phyloP scores from a whole-genome alignment of 2,888 invertebrate species.

The Limnephilus rhombicus region DNA sequence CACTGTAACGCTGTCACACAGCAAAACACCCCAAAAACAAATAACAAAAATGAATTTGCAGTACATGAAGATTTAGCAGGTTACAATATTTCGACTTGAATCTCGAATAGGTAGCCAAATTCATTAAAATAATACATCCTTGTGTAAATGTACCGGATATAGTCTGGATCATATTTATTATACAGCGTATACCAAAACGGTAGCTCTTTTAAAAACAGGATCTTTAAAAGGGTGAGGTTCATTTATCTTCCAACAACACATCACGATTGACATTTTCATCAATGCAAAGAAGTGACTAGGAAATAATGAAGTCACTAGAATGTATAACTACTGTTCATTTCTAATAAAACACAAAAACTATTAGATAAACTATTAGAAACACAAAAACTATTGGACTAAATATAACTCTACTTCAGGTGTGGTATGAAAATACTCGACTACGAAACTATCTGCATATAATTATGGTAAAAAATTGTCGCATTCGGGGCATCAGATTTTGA shows the following conservation, averaged over 20 bases:
- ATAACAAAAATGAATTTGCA: too few relatives aligned
- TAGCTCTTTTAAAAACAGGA: background rate
- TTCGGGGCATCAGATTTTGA: background rate
- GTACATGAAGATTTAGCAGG: background rate
- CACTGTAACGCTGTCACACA: too few relatives aligned
- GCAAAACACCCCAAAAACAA: too few relatives aligned
- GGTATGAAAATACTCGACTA: background rate
- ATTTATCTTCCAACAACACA: background rate
- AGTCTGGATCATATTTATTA: too few relatives aligned
- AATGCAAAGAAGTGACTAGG: background rate
- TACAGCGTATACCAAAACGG: background rate
- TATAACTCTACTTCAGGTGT: too few relatives aligned
- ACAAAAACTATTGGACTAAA: too few relatives aligned
- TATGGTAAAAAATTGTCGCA: background rate
- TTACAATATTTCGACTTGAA: background rate
- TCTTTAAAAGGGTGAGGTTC: background rate
- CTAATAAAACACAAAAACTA: too few relatives aligned
- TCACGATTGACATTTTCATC: background rate
- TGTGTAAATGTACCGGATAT: background rate
- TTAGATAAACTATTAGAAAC: too few relatives aligned
- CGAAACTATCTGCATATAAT: background rate
- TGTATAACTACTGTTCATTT: background rate
- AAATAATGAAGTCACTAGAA: background rate
- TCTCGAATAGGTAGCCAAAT: background rate
- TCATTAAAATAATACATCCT: background rate